Conservation (phyloP, 2,113 vertebrate genomes). For the Syngnathus typhle region DNA sequence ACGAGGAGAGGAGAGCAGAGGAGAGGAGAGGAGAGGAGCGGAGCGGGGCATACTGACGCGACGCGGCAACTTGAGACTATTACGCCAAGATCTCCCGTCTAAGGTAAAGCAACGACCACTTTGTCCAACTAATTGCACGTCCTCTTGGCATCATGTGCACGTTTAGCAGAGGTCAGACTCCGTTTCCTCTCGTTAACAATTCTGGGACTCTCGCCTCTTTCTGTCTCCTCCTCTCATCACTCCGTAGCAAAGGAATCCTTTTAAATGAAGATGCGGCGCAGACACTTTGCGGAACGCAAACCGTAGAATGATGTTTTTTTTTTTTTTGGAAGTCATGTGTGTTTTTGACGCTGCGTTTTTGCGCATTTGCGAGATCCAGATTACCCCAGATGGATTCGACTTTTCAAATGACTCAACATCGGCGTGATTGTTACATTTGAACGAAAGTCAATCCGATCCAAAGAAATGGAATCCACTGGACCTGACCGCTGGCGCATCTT, state of each 20-base stretch:
- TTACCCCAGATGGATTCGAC: background rate
- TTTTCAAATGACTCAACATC: background rate
- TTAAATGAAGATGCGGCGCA: background rate
- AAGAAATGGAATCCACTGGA: background rate
- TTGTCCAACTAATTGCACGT: background rate
- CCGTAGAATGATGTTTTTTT: background rate
- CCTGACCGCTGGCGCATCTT: constrained; percentile 27
- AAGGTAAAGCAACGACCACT: constrained; percentile 50
- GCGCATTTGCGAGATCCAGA: constrained; percentile 35
- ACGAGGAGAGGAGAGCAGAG: constrained; percentile 10
- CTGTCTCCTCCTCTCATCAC: constrained; percentile 16
- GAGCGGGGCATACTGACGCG: constrained; percentile 22
- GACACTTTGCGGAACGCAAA: background rate
- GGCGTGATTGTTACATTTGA: background rate
- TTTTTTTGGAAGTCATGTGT: background rate
- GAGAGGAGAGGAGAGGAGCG: constrained; percentile 26
- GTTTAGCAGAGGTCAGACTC: constrained; percentile 22
- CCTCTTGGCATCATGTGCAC: constrained; percentile 2
- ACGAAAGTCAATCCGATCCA: background rate
- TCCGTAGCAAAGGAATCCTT: constrained; percentile 12
- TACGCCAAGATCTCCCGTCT: constrained; percentile 20
- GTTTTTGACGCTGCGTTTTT: background rate
- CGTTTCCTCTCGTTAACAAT: constrained; percentile 35
- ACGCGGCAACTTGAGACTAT: constrained; percentile 50
- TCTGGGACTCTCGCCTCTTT: constrained; percentile 32